Evolutionary conservation across 1,140 invertebrate genomes (phyloP).

Genomic region (Homarus americanus): DNA sequence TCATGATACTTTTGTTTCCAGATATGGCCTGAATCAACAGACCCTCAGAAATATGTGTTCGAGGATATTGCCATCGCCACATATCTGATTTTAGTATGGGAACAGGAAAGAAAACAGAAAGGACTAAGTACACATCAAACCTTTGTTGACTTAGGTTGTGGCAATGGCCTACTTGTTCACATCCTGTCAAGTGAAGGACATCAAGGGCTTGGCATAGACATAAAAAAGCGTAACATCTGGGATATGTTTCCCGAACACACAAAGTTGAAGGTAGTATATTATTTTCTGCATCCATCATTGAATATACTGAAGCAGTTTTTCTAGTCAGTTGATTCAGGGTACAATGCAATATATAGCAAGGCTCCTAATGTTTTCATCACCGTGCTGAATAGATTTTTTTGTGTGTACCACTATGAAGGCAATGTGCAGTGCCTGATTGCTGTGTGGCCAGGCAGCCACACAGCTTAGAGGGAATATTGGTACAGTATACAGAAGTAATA

Average conservation of each 20-base stretch:
- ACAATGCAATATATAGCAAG: too few relatives aligned
- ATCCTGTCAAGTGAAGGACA: constrained; percentile 91
- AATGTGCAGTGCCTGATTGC: too few relatives aligned
- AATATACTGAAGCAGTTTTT: too few relatives aligned
- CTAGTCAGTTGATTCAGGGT: too few relatives aligned
- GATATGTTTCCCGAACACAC: constrained; percentile 83
- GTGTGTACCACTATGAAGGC: too few relatives aligned
- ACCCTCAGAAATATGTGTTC: constrained; percentile 96
- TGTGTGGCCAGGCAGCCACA: too few relatives aligned
- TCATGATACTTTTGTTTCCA: constrained; percentile 21
- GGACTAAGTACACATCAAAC: constrained; percentile 79
- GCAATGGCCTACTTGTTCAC: constrained; percentile 96
- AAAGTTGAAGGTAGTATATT: constrained; percentile 49
- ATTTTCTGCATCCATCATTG: too few relatives aligned
- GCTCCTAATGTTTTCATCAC: too few relatives aligned
- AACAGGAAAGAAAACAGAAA: constrained; percentile 79
- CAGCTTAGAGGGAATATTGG: too few relatives aligned
- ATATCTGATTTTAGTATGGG: constrained; percentile 92
- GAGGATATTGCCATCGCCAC: constrained; percentile 97
- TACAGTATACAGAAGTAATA: too few relatives aligned
- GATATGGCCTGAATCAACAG: constrained; percentile 92
- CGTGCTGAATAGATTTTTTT: too few relatives aligned
- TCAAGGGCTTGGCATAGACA: constrained; percentile 92
- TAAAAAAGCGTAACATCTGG: constrained; percentile 95
- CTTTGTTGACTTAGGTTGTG: constrained; percentile 97